Percentiles rank a stretch among this genome's conserved stretches.
Evolutionary conservation across 2,113 vertebrate species (phyloP).

Genomic region (Tylochromis polylepis): DNA sequence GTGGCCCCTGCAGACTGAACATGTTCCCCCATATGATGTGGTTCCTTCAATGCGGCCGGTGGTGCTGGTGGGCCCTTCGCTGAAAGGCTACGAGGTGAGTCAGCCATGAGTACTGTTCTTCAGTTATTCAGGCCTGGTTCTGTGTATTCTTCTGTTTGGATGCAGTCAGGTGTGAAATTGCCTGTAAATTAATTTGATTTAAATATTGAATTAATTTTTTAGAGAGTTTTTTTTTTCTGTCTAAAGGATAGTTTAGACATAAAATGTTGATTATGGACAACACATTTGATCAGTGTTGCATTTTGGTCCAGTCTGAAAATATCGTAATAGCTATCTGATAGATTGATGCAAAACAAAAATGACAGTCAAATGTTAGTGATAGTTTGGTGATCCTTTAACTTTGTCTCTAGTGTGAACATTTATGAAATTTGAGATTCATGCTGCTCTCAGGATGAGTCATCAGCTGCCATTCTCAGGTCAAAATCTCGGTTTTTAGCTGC

Average conservation of each 20-base stretch:
- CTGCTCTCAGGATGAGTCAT: not conserved
- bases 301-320: not conserved
- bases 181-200: fast-evolving
- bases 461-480: fast-evolving
- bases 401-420: fast-evolving
- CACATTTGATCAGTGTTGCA: not conserved
- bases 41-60: constrained; percentile 77
- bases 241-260: no score
- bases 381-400: not conserved
- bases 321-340: not conserved
- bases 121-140: not conserved
- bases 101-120: not conserved
- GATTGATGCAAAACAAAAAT: not conserved
- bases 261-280: not conserved
- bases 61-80: constrained; percentile 75
- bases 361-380: fast-evolving
- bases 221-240: not conserved
- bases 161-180: not conserved
- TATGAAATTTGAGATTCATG: not conserved
- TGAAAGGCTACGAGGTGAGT: constrained; percentile 78
- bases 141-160: not conserved
- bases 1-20: constrained; percentile 65
- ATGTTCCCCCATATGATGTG: constrained; percentile 74
- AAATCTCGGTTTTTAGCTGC: not conserved
- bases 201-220: not conserved